These are phyloP conservation scores for Limnephilus rhombicus DNA, from an alignment of 2,888 invertebrate species.

Conservation along the genomic window DNA sequence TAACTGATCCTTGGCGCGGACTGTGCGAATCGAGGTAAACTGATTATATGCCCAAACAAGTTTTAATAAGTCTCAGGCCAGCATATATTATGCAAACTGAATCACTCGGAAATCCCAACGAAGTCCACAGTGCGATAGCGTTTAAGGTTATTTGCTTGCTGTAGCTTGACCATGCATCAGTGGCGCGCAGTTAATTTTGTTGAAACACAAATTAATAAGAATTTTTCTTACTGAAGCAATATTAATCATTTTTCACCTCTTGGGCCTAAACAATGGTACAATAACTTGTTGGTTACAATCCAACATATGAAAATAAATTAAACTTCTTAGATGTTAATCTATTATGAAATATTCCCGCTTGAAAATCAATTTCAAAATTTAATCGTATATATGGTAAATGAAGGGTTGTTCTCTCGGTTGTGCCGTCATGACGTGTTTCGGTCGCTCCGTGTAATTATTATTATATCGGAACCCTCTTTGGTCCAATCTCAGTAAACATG, in stretches of 20 bases:
- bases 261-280: too few relatives aligned
- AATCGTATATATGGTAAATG: too few relatives aligned
- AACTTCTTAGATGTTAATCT: too few relatives aligned
- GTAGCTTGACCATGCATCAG: background rate
- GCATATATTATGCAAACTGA: background rate
- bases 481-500: too few relatives aligned
- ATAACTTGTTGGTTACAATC: too few relatives aligned
- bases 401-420: too few relatives aligned
- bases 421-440: too few relatives aligned
- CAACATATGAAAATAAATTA: too few relatives aligned
- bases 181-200: background rate
- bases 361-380: too few relatives aligned
- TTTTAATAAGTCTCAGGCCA: background rate
- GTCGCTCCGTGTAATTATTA: too few relatives aligned
- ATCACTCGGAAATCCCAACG: constrained; percentile 22
- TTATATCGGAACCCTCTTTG: too few relatives aligned
- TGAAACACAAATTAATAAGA: background rate
- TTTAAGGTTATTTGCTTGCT: background rate
- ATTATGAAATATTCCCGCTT: too few relatives aligned
- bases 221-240: background rate
- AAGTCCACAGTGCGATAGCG: background rate
- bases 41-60: background rate
- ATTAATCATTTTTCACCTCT: background rate
- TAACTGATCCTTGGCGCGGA: background rate
- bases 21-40: background rate